phyloP scores from a whole-genome alignment of 2,113 vertebrate species.

The Charadrius vociferus region DNA sequence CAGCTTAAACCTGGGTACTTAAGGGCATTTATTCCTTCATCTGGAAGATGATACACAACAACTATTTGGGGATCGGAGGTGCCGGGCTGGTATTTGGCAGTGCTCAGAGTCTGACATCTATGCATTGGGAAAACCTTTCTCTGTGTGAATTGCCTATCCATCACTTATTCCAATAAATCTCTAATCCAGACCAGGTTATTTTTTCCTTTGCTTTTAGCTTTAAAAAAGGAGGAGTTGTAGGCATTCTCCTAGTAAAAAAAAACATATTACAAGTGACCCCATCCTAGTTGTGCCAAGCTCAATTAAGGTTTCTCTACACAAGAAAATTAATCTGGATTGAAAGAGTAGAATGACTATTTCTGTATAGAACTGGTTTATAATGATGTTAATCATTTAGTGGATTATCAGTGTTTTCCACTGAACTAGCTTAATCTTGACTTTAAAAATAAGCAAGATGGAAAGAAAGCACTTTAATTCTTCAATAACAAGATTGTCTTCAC shows the following conservation, averaged over 20 bases:
- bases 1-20: not conserved
- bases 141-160: not conserved
- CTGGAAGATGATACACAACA: not conserved
- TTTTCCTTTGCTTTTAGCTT: not conserved
- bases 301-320: not conserved
- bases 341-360: not conserved
- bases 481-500: not conserved
- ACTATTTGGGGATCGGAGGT: not conserved
- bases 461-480: not conserved
- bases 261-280: not conserved
- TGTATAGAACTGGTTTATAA: not conserved
- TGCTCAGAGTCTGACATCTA: not conserved
- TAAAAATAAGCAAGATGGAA: not conserved
- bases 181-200: not conserved
- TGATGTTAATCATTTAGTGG: not conserved
- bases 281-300: not conserved
- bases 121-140: not conserved
- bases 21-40: not conserved
- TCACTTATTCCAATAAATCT: not conserved
- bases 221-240: not conserved
- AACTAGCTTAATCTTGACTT: not conserved
- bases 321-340: not conserved
- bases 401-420: not conserved
- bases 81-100: fast-evolving
- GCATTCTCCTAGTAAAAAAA: not conserved